Percentiles rank a stretch among this genome's conserved stretches.
These are phyloP conservation scores for Limosa lapponica DNA, from an alignment of 2,797 vertebrate species.

Conservation along the genomic window DNA sequence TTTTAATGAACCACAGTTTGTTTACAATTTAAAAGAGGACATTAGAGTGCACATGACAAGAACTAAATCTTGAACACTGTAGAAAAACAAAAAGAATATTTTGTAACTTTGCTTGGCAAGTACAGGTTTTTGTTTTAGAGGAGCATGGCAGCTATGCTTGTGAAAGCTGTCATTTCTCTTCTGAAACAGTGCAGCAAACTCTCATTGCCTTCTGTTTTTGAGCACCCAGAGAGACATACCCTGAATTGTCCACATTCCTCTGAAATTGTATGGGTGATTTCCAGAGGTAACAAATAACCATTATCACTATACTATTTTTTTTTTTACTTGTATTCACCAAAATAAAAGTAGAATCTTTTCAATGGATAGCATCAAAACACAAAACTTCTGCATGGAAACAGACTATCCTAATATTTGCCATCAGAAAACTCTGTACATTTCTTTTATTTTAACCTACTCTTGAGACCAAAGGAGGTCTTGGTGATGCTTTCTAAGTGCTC, in stretches of 20 bases:
- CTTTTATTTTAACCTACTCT: neutral
- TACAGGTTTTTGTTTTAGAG: neutral
- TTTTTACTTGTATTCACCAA: neutral
- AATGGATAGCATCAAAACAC: neutral
- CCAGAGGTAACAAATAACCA: neutral
- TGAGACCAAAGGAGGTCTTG: neutral
- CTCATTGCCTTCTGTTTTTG: neutral
- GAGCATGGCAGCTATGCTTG: neutral
- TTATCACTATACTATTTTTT: neutral
- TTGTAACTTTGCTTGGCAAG: neutral
- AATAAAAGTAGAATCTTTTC: neutral
- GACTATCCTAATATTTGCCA: neutral
- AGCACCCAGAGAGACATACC: neutral
- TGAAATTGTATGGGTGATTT: neutral
- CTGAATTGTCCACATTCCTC: constrained; percentile 1
- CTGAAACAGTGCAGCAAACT: neutral
- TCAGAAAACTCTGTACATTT: neutral
- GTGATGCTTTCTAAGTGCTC: neutral
- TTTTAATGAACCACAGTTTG: neutral
- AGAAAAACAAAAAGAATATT: neutral
- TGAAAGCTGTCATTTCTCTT: neutral
- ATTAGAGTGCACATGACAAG: neutral
- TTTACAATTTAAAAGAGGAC: neutral
- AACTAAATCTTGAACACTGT: neutral
- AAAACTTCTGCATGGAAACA: neutral